A percentile compares a stretch with the other conserved stretches of the same genome.
phyloP scores from a whole-genome alignment of 1,140 invertebrate species.

The Drosophila insularis region DNA sequence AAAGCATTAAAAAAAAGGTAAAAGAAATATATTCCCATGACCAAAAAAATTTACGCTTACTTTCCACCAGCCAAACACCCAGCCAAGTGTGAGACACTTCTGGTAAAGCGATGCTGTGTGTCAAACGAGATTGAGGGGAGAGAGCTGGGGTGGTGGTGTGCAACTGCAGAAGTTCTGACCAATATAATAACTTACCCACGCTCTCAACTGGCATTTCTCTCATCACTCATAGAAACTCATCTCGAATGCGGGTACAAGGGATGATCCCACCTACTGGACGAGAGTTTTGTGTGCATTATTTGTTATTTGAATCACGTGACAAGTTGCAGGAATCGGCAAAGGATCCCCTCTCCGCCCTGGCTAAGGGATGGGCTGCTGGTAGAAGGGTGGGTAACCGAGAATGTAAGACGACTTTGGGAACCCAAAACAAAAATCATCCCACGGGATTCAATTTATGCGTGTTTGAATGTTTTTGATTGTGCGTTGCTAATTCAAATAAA shows the following conservation, averaged over 20 bases:
- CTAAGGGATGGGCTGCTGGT: neutral
- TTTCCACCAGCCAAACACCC: conserved; percentile 10
- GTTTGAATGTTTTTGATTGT: conserved; percentile 81
- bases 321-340: conserved; percentile 52
- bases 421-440: conserved; percentile 68
- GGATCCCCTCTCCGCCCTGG: neutral
- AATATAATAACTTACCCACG: conserved; percentile 73
- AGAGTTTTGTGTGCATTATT: conserved; percentile 48
- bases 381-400: conserved; percentile 23
- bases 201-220: neutral
- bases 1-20: conserved; percentile 25
- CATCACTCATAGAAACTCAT: conserved; percentile 33
- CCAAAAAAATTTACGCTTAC: conserved; percentile 60
- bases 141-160: conserved; percentile 6
- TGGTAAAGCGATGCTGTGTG: conserved; percentile 31
- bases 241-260: conserved; percentile 43
- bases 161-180: conserved; percentile 39
- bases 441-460: conserved; percentile 81
- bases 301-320: conserved; percentile 80
- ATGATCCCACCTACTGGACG: conserved; percentile 51
- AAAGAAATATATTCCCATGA: conserved; percentile 63
- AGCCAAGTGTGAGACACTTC: conserved; percentile 37
- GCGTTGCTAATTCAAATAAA: conserved; percentile 79
- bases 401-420: conserved; percentile 51
- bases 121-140: neutral